Percentiles rank a stretch among this genome's conserved stretches.
Conservation (phyloP, 1,140 invertebrate genomes). For the Zophobas atratus region DNA sequence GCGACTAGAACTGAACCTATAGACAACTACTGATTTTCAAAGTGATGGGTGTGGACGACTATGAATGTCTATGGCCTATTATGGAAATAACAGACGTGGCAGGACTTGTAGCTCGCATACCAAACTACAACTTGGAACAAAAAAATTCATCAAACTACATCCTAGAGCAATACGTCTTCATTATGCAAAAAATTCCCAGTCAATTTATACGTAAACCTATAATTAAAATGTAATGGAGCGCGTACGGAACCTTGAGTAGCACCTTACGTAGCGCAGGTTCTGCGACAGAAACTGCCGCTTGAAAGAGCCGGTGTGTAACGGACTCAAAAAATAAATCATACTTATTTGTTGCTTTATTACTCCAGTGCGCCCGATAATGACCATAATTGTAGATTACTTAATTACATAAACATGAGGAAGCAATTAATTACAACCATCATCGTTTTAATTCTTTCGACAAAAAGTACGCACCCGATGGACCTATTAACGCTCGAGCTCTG, state of each 20-base stretch:
- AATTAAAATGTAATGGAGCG: no score
- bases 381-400: constrained; percentile 22
- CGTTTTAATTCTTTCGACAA: not conserved
- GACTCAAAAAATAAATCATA: constrained; percentile 2
- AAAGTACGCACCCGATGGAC: not conserved
- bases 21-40: no score
- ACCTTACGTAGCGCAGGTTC: not conserved
- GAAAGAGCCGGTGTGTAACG: not conserved
- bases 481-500: not conserved
- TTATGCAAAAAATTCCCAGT: no score
- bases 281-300: not conserved
- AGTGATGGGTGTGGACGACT: no score
- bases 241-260: not conserved
- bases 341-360: constrained; percentile 14
- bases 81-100: no score
- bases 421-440: constrained; percentile 18
- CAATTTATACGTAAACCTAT: no score
- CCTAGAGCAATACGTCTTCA: no score
- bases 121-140: no score
- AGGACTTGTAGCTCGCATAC: no score
- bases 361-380: constrained; percentile 21
- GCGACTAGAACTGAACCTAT: no score
- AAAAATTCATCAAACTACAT: no score
- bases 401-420: constrained; percentile 36
- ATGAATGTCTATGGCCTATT: no score